Conservation (phyloP, 2,888 invertebrate species). For the Lasioglossum marginatum region DNA sequence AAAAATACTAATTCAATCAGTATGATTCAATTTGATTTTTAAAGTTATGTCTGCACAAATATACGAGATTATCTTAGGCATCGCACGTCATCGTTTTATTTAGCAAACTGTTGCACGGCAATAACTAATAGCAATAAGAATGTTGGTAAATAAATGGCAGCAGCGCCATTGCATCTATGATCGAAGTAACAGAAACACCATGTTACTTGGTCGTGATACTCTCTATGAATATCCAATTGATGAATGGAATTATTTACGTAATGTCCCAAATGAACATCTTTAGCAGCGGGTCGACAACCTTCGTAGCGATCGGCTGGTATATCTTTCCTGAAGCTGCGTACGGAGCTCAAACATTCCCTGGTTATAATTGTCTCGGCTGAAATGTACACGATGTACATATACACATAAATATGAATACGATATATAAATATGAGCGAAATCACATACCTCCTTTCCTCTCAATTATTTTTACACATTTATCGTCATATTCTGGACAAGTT, state of each 20-base stretch:
- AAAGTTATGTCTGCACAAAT: neutral
- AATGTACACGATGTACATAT: conserved; percentile 20
- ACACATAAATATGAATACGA: neutral
- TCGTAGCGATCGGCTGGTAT: conserved; percentile 97
- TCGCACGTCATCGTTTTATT: conserved; percentile 9
- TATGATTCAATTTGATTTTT: neutral
- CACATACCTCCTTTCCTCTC: conserved; percentile 92
- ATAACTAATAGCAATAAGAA: conserved; percentile 51
- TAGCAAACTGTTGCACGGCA: conserved; percentile 37
- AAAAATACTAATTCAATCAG: neutral
- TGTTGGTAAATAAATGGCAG: conserved; percentile 78
- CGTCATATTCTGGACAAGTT: conserved; percentile 92
- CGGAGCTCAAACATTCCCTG: conserved; percentile 93
- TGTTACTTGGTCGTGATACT: conserved; percentile 92
- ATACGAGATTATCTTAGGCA: neutral
- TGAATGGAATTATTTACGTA: conserved; percentile 95
- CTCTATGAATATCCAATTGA: conserved; percentile 93
- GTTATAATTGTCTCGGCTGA: conserved; percentile 92
- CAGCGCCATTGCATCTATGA: conserved; percentile 91
- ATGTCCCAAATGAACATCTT: conserved; percentile 91
- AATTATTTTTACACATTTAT: conserved; percentile 95
- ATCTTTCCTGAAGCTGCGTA: conserved; percentile 92
- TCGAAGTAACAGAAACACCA: conserved; percentile 97
- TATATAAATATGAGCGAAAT: neutral
- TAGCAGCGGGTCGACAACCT: conserved; percentile 93